phyloP scores from a whole-genome alignment of 1,140 invertebrate genomes.

The Brachionus calyciflorus region DNA sequence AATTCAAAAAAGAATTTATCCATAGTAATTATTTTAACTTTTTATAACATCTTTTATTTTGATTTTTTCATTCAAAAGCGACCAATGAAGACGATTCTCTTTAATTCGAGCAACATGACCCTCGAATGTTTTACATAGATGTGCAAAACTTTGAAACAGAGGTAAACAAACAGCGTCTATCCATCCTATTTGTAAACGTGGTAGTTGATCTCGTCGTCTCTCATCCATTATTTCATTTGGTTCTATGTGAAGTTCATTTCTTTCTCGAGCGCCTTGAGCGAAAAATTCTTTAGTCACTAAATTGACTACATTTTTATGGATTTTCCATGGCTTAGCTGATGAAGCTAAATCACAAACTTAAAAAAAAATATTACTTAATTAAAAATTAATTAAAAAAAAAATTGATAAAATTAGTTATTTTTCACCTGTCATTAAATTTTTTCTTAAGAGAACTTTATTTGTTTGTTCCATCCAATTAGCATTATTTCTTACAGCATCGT shows the following conservation, averaged over 20 bases:
- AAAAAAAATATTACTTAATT: constrained; percentile 56
- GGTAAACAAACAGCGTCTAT: constrained; percentile 91
- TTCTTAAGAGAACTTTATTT: constrained; percentile 2
- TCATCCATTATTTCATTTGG: constrained; percentile 72
- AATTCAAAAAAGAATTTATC: too few species aligned
- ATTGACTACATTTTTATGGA: constrained; percentile 87
- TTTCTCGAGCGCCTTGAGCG: constrained; percentile 87
- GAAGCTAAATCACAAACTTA: constrained; percentile 93
- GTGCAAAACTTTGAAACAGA: constrained; percentile 69
- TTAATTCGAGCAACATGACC: constrained; percentile 7
- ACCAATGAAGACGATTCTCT: constrained; percentile 33
- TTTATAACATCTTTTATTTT: background rate
- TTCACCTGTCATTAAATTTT: constrained; percentile 11
- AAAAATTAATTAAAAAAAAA: too few species aligned
- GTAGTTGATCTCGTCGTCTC: constrained; percentile 86
- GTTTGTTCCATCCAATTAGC: constrained; percentile 51
- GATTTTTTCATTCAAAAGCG: constrained; percentile 3
- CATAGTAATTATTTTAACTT: too few species aligned
- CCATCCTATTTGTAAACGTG: constrained; percentile 94
- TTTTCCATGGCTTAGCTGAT: constrained; percentile 90
- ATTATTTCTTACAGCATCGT: constrained; percentile 78
- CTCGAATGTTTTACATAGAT: background rate
- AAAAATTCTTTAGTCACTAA: constrained; percentile 92
- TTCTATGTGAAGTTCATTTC: constrained; percentile 60
- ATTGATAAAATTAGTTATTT: background rate